Conservation (phyloP, 2,888 invertebrate genomes). For the Acronicta alni region DNA sequence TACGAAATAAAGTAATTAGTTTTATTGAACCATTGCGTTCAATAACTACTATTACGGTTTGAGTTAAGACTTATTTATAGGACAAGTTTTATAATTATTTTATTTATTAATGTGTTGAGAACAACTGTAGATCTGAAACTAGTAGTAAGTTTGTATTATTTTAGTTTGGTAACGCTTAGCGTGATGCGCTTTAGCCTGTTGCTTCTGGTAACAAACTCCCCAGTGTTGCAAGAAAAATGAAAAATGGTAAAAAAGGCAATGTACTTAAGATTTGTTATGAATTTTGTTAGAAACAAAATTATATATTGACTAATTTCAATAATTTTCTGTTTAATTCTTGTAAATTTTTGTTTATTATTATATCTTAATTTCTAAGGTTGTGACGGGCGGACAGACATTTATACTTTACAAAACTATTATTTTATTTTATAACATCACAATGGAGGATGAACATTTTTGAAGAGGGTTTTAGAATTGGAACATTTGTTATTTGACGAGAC, state of each 20-base stretch:
- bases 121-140: constrained; percentile 55
- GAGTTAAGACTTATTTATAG: constrained; percentile 42
- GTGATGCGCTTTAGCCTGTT: constrained; percentile 43
- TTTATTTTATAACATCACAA: constrained; percentile 19
- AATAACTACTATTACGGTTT: constrained; percentile 17
- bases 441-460: constrained; percentile 11
- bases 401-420: constrained; percentile 29
- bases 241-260: constrained; percentile 63
- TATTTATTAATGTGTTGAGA: constrained; percentile 59
- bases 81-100: constrained; percentile 42
- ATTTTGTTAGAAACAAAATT: constrained; percentile 60
- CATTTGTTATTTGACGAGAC: neutral
- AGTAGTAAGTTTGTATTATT: constrained; percentile 47
- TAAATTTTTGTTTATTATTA: constrained; percentile 57
- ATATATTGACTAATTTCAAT: constrained; percentile 32
- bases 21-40: constrained; percentile 13
- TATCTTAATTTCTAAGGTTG: constrained; percentile 69
- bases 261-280: constrained; percentile 71
- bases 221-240: constrained; percentile 55
- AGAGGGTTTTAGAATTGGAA: constrained; percentile 2
- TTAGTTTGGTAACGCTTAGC: constrained; percentile 33
- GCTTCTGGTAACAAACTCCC: constrained; percentile 49
- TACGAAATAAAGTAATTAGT: constrained; percentile 13
- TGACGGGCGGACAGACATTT: constrained; percentile 65
- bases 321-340: constrained; percentile 53